phyloP scores from a whole-genome alignment of 2,113 vertebrate genomes.

The Corydoras sp. region DNA sequence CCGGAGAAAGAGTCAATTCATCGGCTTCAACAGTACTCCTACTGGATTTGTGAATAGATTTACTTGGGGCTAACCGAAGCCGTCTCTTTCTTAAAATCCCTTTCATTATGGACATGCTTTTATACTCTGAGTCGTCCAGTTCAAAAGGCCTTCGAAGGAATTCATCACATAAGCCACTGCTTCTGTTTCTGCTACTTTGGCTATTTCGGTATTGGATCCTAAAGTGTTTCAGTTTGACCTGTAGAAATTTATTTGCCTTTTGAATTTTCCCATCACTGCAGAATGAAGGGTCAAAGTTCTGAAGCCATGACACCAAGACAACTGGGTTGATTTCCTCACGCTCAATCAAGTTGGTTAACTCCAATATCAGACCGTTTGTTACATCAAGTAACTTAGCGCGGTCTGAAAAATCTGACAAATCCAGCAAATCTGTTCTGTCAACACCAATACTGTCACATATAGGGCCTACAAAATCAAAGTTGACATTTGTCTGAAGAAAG shows the following conservation, averaged over 20 bases:
- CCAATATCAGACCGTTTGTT: constrained; percentile 66
- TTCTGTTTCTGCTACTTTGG: constrained; percentile 60
- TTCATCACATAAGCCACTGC: constrained; percentile 53
- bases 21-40: constrained; percentile 37
- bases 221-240: constrained; percentile 54
- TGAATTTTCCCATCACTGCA: constrained; percentile 57
- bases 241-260: constrained; percentile 54
- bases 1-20: too few relatives aligned
- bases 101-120: constrained; percentile 9
- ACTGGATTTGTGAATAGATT: constrained; percentile 24
- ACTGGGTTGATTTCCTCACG: constrained; percentile 62
- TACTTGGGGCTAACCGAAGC: not conserved
- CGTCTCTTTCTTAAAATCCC: constrained; percentile 41
- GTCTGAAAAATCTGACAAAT: constrained; percentile 65
- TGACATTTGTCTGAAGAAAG: constrained; percentile 60
- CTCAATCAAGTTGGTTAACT: constrained; percentile 59
- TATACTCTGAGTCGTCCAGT: constrained; percentile 26
- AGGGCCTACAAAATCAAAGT: constrained; percentile 70
- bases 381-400: constrained; percentile 56
- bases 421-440: constrained; percentile 60
- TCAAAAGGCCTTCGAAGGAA: constrained; percentile 66
- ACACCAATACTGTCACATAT: constrained; percentile 70
- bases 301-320: constrained; percentile 62
- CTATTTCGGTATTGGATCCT: constrained; percentile 48
- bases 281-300: constrained; percentile 60